Percentiles rank a stretch among this genome's conserved stretches.
Conservation (phyloP, 2,888 invertebrate genomes). For the Trimorus sp. region DNA sequence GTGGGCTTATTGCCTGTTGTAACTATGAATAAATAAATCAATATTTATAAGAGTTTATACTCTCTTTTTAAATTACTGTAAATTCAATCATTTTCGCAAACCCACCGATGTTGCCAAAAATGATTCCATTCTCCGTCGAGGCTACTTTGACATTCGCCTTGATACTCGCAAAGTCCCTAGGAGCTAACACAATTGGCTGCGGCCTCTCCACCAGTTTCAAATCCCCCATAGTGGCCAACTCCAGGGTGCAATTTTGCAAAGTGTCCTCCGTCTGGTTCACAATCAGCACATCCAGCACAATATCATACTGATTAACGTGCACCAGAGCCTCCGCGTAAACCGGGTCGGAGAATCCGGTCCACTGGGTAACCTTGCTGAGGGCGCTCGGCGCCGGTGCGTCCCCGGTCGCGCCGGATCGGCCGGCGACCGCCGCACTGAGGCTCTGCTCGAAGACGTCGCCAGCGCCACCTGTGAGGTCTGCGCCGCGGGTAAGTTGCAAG, state of each 20-base stretch:
- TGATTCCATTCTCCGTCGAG: conserved; percentile 99
- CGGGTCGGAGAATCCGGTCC: conserved; percentile 99
- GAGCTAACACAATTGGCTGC: conserved; percentile 96
- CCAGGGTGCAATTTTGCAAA: conserved; percentile 98
- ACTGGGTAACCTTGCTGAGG: conserved; percentile 92
- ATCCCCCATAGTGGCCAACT: conserved; percentile 98
- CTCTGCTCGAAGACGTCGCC: conserved; percentile 97
- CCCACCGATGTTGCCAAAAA: conserved; percentile 98
- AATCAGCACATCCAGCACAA: conserved; percentile 98
- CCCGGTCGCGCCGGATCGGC: conserved; percentile 82
- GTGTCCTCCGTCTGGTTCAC: conserved; percentile 99
- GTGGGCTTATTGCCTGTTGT: no score
- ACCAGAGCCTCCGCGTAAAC: conserved; percentile 99
- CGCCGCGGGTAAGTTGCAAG: conserved; percentile 88
- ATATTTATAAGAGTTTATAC: no score
- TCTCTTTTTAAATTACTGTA: no score
- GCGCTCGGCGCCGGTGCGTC: conserved; percentile 84
- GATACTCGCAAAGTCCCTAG: conserved; percentile 98
- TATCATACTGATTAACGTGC: conserved; percentile 99
- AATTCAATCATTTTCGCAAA: no score
- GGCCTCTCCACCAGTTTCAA: conserved; percentile 99
- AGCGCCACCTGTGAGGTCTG: conserved; percentile 84
- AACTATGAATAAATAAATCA: no score
- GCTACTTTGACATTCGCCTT: conserved; percentile 99
- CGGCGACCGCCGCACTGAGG: conserved; percentile 93